A percentile compares a stretch with the other conserved stretches of the same genome.
phyloP scores from a whole-genome alignment of 2,113 vertebrate genomes.

The Muntiacus muntjak region DNA sequence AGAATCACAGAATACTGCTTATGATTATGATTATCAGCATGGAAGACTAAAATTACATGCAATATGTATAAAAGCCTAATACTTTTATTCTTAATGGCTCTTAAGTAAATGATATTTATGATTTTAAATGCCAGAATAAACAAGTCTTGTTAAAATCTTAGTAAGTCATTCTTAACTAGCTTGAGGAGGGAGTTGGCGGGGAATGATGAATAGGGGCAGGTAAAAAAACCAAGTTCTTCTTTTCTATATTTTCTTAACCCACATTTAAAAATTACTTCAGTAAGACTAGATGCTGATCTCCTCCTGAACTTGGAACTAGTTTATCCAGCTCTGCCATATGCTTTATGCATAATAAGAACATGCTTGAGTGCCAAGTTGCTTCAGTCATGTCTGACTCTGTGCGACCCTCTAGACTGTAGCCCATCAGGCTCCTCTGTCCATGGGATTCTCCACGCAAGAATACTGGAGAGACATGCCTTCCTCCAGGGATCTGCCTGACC shows the following conservation, averaged over 20 bases:
- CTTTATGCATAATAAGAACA: neutral
- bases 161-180: neutral
- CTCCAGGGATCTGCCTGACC: neutral
- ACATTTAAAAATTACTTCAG: constrained; percentile 33
- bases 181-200: neutral
- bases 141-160: constrained; percentile 16
- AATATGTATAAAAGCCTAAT: neutral
- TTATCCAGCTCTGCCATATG: neutral
- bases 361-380: neutral
- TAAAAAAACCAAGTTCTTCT: neutral
- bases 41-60: neutral
- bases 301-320: neutral
- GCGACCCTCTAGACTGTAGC: neutral
- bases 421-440: neutral
- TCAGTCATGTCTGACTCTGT: neutral
- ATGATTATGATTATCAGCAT: neutral
- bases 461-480: neutral
- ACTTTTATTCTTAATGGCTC: neutral
- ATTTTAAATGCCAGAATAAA: constrained; percentile 25
- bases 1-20: constrained; percentile 29
- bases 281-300: neutral
- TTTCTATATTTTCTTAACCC: neutral
- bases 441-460: neutral
- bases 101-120: constrained; percentile 5
- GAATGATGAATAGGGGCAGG: neutral